Evolutionary conservation across 2,113 vertebrate genomes (phyloP).

Genomic region (Podarcis raffonei): DNA sequence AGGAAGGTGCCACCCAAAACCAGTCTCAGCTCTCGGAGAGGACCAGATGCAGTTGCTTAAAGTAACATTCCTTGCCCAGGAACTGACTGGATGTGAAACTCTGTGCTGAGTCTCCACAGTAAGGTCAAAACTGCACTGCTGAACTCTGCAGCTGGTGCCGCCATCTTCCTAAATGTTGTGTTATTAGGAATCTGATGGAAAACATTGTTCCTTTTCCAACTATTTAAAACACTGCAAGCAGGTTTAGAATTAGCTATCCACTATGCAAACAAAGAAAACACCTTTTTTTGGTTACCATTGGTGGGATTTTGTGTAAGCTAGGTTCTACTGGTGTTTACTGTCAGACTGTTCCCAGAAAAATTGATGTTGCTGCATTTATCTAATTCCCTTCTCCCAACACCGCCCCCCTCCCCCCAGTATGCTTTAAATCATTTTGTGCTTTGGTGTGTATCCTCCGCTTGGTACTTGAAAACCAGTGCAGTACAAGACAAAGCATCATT

Average conservation of each 20-base stretch:
- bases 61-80: rapidly evolving
- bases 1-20: rapidly evolving
- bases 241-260: constrained; percentile 20
- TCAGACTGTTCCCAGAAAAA: background rate
- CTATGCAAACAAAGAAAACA: constrained; percentile 51
- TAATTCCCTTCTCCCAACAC: background rate
- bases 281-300: background rate
- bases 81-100: rapidly evolving
- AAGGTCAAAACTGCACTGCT: background rate
- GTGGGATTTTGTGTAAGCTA: background rate
- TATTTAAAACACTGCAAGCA: rapidly evolving
- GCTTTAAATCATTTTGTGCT: constrained; percentile 50
- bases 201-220: background rate
- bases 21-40: rapidly evolving
- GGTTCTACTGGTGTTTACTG: constrained; percentile 13
- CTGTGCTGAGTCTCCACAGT: background rate
- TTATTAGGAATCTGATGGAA: rapidly evolving
- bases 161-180: rapidly evolving
- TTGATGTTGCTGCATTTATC: constrained; percentile 17
- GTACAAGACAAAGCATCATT: background rate
- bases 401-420: rapidly evolving
- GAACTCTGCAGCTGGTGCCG: rapidly evolving
- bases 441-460: constrained; percentile 16
- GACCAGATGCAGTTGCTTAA: rapidly evolving
- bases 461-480: constrained; percentile 2